Percentiles rank a stretch among this genome's conserved stretches.
Conservation (phyloP, 1,140 invertebrate species). For the Agrypnia vestita region DNA sequence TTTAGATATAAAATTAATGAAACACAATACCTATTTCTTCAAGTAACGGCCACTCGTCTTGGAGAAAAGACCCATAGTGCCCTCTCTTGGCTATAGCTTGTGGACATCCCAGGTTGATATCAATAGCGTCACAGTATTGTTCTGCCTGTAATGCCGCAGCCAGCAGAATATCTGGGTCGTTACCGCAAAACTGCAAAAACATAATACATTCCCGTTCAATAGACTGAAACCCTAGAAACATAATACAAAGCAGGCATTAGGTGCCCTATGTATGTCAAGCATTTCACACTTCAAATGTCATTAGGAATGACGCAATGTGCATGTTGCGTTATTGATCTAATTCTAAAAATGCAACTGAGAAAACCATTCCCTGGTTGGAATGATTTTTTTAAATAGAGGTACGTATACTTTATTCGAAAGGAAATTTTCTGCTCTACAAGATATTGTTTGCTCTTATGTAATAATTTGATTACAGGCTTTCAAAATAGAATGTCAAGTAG, state of each 20-base stretch:
- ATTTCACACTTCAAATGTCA: background rate
- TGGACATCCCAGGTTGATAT: constrained; percentile 98
- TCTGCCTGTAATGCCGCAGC: constrained; percentile 91
- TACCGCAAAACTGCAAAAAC: constrained; percentile 93
- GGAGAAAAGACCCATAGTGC: constrained; percentile 91
- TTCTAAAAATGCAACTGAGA: background rate
- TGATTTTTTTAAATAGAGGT: too few species aligned
- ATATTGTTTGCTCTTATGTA: too few species aligned
- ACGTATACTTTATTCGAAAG: too few species aligned
- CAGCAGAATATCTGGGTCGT: constrained; percentile 90
- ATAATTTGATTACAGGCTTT: too few species aligned
- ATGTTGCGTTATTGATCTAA: background rate
- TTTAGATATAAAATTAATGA: too few species aligned
- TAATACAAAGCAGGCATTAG: background rate
- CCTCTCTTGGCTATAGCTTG: constrained; percentile 95
- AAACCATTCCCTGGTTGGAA: too few species aligned
- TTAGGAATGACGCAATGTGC: background rate
- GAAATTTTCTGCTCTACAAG: too few species aligned
- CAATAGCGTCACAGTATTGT: constrained; percentile 93
- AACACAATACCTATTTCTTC: constrained; percentile 81
- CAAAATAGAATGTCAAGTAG: too few species aligned
- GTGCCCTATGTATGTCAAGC: background rate
- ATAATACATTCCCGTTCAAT: constrained; percentile 6
- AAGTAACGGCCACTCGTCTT: constrained; percentile 95
- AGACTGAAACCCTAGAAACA: constrained; percentile 27